phyloP scores from a whole-genome alignment of 2,888 invertebrate genomes.

The Drosophila yooni region DNA sequence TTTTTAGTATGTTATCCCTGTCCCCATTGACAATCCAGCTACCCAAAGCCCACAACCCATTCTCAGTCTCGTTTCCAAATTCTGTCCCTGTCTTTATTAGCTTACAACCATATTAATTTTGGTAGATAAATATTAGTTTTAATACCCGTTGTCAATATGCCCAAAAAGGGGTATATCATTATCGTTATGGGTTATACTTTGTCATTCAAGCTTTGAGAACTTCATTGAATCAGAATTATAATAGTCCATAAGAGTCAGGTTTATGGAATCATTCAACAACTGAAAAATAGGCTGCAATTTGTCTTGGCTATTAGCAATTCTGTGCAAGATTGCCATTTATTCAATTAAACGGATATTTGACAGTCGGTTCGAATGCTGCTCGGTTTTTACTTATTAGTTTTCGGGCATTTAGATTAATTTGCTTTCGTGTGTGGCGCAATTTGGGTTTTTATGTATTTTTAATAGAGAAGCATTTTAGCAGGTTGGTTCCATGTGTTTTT shows the following conservation, averaged over 20 bases:
- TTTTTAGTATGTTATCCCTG: slow-evolving; percentile 48
- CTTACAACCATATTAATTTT: slow-evolving; percentile 77
- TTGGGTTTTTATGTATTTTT: slow-evolving; percentile 73
- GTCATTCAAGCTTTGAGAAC: slow-evolving; percentile 2
- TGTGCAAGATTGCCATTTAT: neutral
- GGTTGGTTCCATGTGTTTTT: slow-evolving; percentile 63
- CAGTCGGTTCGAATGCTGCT: neutral
- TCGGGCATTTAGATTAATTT: slow-evolving; percentile 63
- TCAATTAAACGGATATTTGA: slow-evolving; percentile 8
- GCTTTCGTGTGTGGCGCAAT: slow-evolving; percentile 42
- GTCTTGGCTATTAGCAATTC: neutral
- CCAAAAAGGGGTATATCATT: slow-evolving; percentile 24
- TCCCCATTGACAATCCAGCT: slow-evolving; percentile 1
- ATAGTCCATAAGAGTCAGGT: neutral
- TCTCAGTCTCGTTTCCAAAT: slow-evolving; percentile 9
- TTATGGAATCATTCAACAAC: neutral
- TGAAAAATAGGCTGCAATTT: neutral
- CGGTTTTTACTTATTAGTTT: slow-evolving; percentile 47
- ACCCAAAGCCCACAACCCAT: neutral
- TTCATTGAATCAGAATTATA: neutral
- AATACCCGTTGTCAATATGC: slow-evolving; percentile 35
- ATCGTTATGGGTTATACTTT: neutral
- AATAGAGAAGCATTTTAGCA: slow-evolving; percentile 56
- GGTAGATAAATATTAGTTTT: slow-evolving; percentile 81
- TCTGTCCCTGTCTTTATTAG: slow-evolving; percentile 59